Conservation (phyloP, 1,140 invertebrate genomes). For the Pomacea maculata region DNA sequence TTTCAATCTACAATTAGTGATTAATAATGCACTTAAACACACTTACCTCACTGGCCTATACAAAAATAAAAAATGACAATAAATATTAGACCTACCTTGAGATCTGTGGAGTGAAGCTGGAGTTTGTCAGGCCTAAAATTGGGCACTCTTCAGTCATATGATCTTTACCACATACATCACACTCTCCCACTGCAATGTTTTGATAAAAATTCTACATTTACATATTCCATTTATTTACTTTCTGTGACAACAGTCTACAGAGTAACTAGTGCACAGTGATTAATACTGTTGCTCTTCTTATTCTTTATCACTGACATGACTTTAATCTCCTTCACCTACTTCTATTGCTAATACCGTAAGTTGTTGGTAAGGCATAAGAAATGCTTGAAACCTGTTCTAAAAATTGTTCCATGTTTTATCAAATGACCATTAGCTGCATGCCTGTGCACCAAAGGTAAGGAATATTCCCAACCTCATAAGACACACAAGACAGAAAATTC, state of each 20-base stretch:
- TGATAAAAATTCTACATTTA: not conserved
- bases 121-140: conserved; percentile 51
- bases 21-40: too few species aligned
- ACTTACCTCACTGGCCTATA: too few species aligned
- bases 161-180: conserved; percentile 64
- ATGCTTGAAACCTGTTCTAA: too few species aligned
- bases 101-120: conserved; percentile 31
- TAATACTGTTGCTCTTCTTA: not conserved
- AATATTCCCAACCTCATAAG: too few species aligned
- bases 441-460: too few species aligned
- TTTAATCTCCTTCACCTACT: not conserved
- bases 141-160: conserved; percentile 63
- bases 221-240: not conserved
- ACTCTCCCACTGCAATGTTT: conserved; percentile 26
- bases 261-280: not conserved
- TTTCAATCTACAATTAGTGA: too few species aligned
- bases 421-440: too few species aligned
- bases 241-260: not conserved
- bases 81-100: conserved; percentile 23
- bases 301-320: not conserved
- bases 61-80: too few species aligned
- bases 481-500: too few species aligned
- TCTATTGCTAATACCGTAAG: not conserved
- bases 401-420: too few species aligned
- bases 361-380: too few species aligned